Conservation (phyloP, 2,888 invertebrate species). For the Mystacides longicornis region DNA sequence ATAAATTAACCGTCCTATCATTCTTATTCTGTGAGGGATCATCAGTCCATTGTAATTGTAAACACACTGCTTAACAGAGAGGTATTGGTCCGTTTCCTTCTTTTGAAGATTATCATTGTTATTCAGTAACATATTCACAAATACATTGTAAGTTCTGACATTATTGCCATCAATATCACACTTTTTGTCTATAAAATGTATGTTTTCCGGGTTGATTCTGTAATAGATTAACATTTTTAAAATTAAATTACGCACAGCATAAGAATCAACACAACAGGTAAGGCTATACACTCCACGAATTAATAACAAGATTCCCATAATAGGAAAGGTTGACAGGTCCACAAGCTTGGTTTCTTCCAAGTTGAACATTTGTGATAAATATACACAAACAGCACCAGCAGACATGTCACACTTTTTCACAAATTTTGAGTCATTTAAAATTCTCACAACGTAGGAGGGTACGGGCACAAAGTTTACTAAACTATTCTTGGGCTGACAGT, state of each 20-base stretch:
- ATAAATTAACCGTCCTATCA: conserved; percentile 52
- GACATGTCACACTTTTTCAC: conserved; percentile 37
- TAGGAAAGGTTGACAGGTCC: conserved; percentile 56
- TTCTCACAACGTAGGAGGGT: conserved; percentile 34
- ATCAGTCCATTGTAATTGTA: conserved; percentile 39
- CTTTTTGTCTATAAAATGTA: conserved; percentile 37
- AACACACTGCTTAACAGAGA: conserved; percentile 36
- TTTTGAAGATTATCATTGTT: conserved; percentile 34
- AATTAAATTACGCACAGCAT: conserved; percentile 38
- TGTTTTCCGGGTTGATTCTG: conserved; percentile 35
- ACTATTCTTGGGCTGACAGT: conserved; percentile 30
- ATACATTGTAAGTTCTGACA: conserved; percentile 41
- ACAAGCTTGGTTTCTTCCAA: conserved; percentile 37
- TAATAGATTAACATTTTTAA: conserved; percentile 39
- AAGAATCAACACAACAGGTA: conserved; percentile 39
- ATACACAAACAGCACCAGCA: conserved; percentile 36
- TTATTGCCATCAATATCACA: conserved; percentile 28
- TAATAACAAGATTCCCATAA: conserved; percentile 53
- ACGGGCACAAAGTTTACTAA: too few species aligned
- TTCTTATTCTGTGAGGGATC: conserved; percentile 45
- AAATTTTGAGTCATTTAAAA: conserved; percentile 46
- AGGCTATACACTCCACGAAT: conserved; percentile 43
- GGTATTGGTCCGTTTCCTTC: conserved; percentile 32
- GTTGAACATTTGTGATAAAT: conserved; percentile 38
- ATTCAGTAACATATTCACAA: conserved; percentile 47